phyloP scores from a whole-genome alignment of 1,140 invertebrate genomes.

The Phortica variegata region DNA sequence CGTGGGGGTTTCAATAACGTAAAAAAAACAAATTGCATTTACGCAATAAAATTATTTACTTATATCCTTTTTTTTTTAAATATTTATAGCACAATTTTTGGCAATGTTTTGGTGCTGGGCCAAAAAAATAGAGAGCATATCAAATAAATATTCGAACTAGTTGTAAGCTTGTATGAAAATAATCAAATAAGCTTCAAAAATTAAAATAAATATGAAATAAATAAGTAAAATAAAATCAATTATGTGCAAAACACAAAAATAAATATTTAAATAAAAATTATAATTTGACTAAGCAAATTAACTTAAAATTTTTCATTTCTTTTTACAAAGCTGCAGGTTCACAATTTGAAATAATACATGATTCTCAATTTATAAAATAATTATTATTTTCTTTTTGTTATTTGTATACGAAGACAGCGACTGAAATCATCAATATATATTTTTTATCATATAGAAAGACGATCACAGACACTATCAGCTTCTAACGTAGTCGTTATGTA shows the following conservation, averaged over 20 bases:
- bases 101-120: conserved; percentile 23
- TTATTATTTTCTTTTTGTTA: conserved; percentile 8
- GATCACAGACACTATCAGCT: conserved; percentile 19
- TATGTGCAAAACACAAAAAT: conserved; percentile 31
- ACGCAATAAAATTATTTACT: conserved; percentile 46
- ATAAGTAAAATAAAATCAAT: conserved; percentile 9
- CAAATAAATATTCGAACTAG: conserved; percentile 12
- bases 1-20: conserved; percentile 31
- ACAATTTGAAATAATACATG: no score
- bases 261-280: conserved; percentile 24
- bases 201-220: conserved; percentile 1
- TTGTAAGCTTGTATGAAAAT: no score
- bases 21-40: conserved; percentile 56
- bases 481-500: conserved; percentile 49
- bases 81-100: no score
- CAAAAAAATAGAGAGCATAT: conserved; percentile 10
- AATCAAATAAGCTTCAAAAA: conserved; percentile 32
- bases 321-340: no score
- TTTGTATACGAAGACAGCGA: conserved; percentile 6
- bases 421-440: no score
- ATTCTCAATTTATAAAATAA: no score
- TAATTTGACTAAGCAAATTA: no score
- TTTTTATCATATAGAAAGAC: no score
- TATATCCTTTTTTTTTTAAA: conserved; percentile 20
- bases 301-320: no score